Conservation (phyloP, 2,797 vertebrate genomes). For the Telmatherina bonti region DNA sequence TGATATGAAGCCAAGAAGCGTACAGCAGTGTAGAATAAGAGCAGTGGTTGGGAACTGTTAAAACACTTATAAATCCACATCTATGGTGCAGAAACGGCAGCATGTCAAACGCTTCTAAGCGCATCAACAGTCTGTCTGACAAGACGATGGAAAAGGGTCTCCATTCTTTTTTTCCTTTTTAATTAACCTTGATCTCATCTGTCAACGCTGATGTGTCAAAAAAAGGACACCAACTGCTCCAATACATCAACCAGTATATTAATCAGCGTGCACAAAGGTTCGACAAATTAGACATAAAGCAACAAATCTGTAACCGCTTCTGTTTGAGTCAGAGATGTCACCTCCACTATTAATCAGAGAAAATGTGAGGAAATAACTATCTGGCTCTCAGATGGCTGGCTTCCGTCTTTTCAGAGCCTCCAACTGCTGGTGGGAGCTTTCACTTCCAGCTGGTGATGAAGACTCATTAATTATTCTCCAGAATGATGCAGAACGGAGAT, state of each 20-base stretch:
- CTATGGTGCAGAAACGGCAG: not conserved
- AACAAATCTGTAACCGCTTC: not conserved
- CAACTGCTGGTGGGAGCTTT: not conserved
- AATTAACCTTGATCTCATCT: not conserved
- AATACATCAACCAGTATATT: not conserved
- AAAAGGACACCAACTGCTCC: not conserved
- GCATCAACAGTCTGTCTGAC: not conserved
- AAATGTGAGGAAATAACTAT: not conserved
- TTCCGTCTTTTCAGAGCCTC: not conserved
- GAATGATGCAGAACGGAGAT: not conserved
- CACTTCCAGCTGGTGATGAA: not conserved
- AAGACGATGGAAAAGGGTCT: not conserved
- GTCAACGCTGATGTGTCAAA: not conserved
- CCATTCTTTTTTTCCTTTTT: not conserved
- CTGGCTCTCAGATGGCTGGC: not conserved
- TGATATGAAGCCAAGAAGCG: not conserved
- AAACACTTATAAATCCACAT: not conserved
- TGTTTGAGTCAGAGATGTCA: too few species aligned
- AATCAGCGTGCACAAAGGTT: not conserved
- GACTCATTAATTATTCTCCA: slow-evolving; percentile 9
- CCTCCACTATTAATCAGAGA: not conserved
- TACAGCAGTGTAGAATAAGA: too few species aligned
- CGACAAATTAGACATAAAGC: too few species aligned
- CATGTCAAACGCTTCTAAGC: not conserved
- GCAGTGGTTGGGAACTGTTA: not conserved